A percentile compares a stretch with the other conserved stretches of the same genome.
These are phyloP conservation scores for Brachionus rubens DNA, from an alignment of 1,140 invertebrate species.

Conservation along the genomic window DNA sequence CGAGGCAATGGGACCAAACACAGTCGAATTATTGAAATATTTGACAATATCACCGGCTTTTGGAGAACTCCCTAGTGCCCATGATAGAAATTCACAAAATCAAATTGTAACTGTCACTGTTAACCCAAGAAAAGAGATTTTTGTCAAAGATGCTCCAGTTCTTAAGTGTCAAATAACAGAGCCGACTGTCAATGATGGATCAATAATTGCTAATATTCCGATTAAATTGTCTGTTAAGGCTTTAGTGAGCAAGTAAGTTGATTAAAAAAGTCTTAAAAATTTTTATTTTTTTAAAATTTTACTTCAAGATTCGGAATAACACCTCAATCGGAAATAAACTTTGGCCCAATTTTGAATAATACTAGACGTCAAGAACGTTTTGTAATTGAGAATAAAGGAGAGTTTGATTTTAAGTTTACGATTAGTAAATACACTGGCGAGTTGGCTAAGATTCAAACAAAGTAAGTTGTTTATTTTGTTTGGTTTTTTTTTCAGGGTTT, in stretches of 20 bases:
- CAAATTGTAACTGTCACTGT: background rate
- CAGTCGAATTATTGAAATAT: conserved; percentile 13
- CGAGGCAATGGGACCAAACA: background rate
- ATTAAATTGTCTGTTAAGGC: conserved; percentile 59
- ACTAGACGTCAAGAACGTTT: conserved; percentile 57
- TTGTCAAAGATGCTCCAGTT: conserved; percentile 38
- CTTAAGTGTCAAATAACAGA: conserved; percentile 59
- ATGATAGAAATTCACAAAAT: conserved; percentile 36
- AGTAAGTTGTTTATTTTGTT: conserved; percentile 18
- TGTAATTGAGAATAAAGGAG: conserved; percentile 60
- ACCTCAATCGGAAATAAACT: conserved; percentile 59
- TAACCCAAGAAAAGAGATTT: conserved; percentile 17
- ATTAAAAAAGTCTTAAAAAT: background rate
- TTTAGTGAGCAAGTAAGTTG: conserved; percentile 58
- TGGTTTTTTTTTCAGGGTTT: too few relatives aligned
- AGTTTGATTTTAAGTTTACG: conserved; percentile 60
- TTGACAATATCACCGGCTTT: conserved; percentile 10
- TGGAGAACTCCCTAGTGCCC: background rate
- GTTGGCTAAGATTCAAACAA: conserved; percentile 21
- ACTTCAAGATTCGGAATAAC: conserved; percentile 56
- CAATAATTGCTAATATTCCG: conserved; percentile 59
- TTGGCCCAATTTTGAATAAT: conserved; percentile 57
- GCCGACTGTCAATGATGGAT: conserved; percentile 54
- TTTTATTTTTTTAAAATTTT: conserved; percentile 7
- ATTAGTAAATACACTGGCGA: conserved; percentile 48